Conservation (phyloP, 2,797 vertebrate genomes). For the Alauda arvensis region DNA sequence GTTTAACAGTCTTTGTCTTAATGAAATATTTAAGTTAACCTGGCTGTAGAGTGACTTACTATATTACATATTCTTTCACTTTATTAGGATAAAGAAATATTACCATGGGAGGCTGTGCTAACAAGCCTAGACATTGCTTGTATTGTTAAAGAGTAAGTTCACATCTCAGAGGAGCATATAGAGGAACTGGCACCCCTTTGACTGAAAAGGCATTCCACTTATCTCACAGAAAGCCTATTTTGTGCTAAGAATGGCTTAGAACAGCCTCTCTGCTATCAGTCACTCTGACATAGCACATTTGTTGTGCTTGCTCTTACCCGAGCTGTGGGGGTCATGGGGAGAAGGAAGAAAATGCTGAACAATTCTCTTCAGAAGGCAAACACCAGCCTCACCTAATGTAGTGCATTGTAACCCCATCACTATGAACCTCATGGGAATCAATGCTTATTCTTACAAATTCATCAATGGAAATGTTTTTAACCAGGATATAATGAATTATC, state of each 20-base stretch:
- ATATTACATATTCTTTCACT: background rate
- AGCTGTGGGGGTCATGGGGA: rapidly evolving
- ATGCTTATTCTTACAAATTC: background rate
- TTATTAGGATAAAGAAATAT: constrained; percentile 45
- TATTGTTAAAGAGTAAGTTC: constrained; percentile 2
- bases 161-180: background rate
- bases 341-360: background rate
- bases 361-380: background rate
- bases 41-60: constrained; percentile 33
- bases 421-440: background rate
- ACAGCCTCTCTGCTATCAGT: background rate
- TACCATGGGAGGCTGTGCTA: constrained; percentile 10
- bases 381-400: background rate
- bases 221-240: constrained; percentile 1
- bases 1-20: constrained; percentile 28
- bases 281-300: background rate
- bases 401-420: background rate
- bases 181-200: constrained; percentile 5
- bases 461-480: background rate
- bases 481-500: background rate
- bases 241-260: constrained; percentile 3
- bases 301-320: background rate
- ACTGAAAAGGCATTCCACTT: constrained; percentile 9
- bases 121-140: constrained; percentile 6
- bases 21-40: constrained; percentile 55